phyloP scores from a whole-genome alignment of 2,113 vertebrate genomes.

The Trogon melanurus region DNA sequence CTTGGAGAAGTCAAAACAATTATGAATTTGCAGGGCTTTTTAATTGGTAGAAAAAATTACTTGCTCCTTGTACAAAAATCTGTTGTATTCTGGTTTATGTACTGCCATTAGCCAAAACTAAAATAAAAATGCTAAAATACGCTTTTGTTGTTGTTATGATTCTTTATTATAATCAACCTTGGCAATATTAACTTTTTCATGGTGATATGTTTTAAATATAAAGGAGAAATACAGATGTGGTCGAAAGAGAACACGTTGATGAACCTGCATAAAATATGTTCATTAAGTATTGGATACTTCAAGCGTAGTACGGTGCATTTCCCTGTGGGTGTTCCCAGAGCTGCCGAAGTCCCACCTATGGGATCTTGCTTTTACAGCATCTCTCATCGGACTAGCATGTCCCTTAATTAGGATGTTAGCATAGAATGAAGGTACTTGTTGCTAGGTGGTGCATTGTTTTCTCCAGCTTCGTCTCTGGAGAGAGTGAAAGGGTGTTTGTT shows the following conservation, averaged over 20 bases:
- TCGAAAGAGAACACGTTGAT: background rate
- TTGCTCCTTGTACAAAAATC: conserved; percentile 14
- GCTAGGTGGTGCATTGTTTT: background rate
- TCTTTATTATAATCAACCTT: background rate
- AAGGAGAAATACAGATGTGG: background rate
- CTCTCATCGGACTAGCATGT: background rate
- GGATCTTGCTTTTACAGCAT: background rate
- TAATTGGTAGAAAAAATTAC: conserved; percentile 5
- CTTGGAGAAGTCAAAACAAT: background rate
- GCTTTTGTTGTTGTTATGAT: background rate
- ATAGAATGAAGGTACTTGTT: background rate
- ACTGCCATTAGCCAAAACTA: conserved; percentile 14
- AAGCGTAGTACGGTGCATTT: background rate
- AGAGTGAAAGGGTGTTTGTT: background rate
- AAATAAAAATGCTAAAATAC: conserved; percentile 49
- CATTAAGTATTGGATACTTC: background rate
- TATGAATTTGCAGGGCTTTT: conserved; percentile 15
- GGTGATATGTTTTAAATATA: background rate
- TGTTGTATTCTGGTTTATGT: conserved; percentile 17
- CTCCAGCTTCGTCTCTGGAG: background rate
- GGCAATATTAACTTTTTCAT: background rate
- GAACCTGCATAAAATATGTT: background rate
- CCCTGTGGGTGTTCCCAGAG: background rate
- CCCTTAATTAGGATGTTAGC: background rate
- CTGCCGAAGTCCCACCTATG: background rate